These are phyloP conservation scores for Meriones unguiculatus DNA, from an alignment of 2,113 vertebrate genomes.

Conservation along the genomic window DNA sequence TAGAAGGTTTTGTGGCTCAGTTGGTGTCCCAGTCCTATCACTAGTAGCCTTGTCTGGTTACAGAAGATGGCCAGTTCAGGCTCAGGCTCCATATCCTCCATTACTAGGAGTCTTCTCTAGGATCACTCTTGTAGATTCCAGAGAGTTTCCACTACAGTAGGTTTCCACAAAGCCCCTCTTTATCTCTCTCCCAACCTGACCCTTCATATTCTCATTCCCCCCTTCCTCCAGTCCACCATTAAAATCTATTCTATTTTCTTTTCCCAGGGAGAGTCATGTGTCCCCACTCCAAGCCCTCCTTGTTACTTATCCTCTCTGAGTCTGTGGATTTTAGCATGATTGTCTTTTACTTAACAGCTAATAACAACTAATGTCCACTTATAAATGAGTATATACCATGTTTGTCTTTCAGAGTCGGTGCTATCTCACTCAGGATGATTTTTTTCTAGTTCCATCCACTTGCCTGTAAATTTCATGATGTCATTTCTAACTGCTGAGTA, in stretches of 20 bases:
- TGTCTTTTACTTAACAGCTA: background rate
- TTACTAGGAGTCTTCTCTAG: background rate
- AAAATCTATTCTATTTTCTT: background rate
- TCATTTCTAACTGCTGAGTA: background rate
- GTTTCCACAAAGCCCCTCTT: background rate
- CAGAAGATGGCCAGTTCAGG: background rate
- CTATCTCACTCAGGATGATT: background rate
- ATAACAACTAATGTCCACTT: background rate
- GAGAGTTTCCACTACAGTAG: background rate
- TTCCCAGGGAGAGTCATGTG: background rate
- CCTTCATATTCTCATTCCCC: background rate
- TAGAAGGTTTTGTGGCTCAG: background rate
- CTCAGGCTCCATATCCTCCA: background rate
- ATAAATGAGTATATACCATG: background rate
- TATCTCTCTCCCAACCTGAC: background rate
- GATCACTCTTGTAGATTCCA: background rate
- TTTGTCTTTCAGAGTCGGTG: background rate
- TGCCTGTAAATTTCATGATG: background rate
- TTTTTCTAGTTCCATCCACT: background rate
- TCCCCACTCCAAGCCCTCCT: background rate
- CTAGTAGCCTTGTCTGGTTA: background rate
- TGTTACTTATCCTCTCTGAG: background rate
- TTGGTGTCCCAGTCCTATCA: background rate
- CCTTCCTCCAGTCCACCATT: background rate
- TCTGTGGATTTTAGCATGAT: background rate